Base-by-base conservation (phyloP, 2,113 vertebrate species). In the Nycticorax nycticorax region DNA sequence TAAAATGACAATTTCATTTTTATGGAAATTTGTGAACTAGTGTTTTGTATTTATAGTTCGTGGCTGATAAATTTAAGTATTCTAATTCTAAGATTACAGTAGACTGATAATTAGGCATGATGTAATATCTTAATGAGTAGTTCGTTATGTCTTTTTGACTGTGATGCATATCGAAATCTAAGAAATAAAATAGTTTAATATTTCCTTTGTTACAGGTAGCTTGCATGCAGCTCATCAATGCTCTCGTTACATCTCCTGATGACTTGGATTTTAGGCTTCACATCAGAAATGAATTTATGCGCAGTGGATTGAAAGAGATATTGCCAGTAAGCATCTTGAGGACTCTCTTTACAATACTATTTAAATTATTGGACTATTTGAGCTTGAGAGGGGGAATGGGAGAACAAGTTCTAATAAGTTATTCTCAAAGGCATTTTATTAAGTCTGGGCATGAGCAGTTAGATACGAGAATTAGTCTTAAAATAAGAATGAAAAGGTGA, bases 161-260 rank as follows among this genome's bases (percentile, higher is more conserved):
- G 62, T 88, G 47, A 57, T 95, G 33, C 33, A 52, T 88, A 62
- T n/a, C 81, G 85, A 96, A 93, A 92, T 72, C 18, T 57, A 73
- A 76, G 35, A 91, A 81, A 69, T 96, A 60, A 86, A 47, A 12
- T 33, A 47, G 26, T 69, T 74, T 94, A 41, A 80, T 88, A 83
- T 82, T 94, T 83, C 74, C 57, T 98, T 37, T 98, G 2, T 98
- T 98, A 52, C 94, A 99, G 99, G 99, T 99, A 94, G 99, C 99
- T 59, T 99, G 99, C 89, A 99, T 99, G 99, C 99, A 99, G 98
- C 99, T 99, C 95, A 99, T 99, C 98, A 99, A 99, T 97, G 99
- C 99, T 78, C 98, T 99, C 5, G 98, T 99, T 97, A 99, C 99
- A 48, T 99, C 99, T 97, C 99, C 99, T 92, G 99, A 99, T 97